Conservation (phyloP, 2,888 invertebrate genomes). For the Gibbula magus region DNA sequence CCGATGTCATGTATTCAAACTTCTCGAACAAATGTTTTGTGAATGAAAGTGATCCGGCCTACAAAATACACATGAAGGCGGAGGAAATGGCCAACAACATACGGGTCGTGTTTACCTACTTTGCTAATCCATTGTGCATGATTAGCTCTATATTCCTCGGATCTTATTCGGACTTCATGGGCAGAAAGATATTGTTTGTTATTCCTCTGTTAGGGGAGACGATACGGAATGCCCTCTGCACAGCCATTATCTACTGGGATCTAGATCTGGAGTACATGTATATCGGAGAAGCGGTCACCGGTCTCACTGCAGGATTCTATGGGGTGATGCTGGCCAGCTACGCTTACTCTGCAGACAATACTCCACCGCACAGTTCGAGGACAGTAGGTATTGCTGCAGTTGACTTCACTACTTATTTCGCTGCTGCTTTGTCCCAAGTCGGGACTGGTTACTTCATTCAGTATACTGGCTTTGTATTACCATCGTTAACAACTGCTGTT, state of each 20-base stretch:
- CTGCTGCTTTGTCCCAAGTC: constrained; percentile 18
- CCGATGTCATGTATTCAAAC: background rate
- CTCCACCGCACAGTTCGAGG: constrained; percentile 36
- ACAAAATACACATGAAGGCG: constrained; percentile 27
- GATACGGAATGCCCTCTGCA: background rate
- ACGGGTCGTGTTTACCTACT: background rate
- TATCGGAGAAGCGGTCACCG: constrained; percentile 39
- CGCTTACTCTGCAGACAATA: constrained; percentile 44
- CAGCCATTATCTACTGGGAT: constrained; percentile 39
- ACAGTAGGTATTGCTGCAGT: constrained; percentile 37
- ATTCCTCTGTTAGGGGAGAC: constrained; percentile 14
- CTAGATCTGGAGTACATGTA: constrained; percentile 37
- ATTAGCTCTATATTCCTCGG: constrained; percentile 32
- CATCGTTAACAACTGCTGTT: background rate
- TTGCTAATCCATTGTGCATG: background rate
- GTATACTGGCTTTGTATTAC: background rate
- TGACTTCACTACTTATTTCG: constrained; percentile 28
- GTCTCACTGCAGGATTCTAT: constrained; percentile 38
- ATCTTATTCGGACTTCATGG: constrained; percentile 40
- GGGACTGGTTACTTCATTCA: background rate
- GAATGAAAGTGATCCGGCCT: constrained; percentile 34
- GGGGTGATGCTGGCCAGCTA: constrained; percentile 37
- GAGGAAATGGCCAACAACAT: constrained; percentile 28
- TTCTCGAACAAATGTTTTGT: constrained; percentile 11
- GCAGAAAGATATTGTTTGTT: constrained; percentile 37